Percentiles rank a stretch among this genome's conserved stretches.
These are phyloP conservation scores for Rachycentron canadum DNA, from an alignment of 2,797 vertebrate species.

Conservation along the genomic window DNA sequence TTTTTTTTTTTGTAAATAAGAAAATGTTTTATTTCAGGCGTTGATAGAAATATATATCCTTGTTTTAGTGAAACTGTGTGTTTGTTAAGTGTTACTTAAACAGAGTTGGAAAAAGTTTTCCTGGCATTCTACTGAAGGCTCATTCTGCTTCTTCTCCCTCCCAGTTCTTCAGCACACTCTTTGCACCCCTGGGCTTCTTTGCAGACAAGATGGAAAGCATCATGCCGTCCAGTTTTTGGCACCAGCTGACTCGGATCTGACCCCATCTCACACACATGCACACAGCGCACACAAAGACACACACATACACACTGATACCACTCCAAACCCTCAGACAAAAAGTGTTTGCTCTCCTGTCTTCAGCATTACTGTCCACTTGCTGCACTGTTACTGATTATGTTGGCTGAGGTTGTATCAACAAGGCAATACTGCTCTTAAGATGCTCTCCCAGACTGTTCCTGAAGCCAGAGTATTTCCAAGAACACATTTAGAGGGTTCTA, in stretches of 20 bases:
- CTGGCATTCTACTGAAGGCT: neutral
- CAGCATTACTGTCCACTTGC: constrained; percentile 78
- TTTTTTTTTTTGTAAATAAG: neutral
- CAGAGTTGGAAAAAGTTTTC: constrained; percentile 7
- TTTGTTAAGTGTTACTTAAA: neutral
- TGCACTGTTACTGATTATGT: constrained; percentile 79
- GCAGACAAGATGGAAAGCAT: constrained; percentile 89
- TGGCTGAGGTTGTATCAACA: constrained; percentile 81
- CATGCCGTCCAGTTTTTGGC: constrained; percentile 89
- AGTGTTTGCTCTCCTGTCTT: constrained; percentile 84
- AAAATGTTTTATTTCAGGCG: neutral
- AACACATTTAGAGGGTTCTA: constrained; percentile 55
- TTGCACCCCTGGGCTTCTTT: constrained; percentile 88
- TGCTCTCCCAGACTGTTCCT: constrained; percentile 66
- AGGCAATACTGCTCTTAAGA: constrained; percentile 62
- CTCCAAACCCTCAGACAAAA: constrained; percentile 70
- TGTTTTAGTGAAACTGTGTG: neutral
- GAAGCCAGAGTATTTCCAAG: constrained; percentile 57
- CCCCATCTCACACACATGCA: constrained; percentile 43
- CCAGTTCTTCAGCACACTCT: constrained; percentile 91
- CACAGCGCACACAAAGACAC: constrained; percentile 37
- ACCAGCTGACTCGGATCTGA: constrained; percentile 87
- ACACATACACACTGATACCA: constrained; percentile 56
- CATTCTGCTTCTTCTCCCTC: constrained; percentile 47
- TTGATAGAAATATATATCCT: neutral